These are phyloP conservation scores for Andrena flavipes DNA, from an alignment of 2,888 invertebrate species.

Conservation along the genomic window DNA sequence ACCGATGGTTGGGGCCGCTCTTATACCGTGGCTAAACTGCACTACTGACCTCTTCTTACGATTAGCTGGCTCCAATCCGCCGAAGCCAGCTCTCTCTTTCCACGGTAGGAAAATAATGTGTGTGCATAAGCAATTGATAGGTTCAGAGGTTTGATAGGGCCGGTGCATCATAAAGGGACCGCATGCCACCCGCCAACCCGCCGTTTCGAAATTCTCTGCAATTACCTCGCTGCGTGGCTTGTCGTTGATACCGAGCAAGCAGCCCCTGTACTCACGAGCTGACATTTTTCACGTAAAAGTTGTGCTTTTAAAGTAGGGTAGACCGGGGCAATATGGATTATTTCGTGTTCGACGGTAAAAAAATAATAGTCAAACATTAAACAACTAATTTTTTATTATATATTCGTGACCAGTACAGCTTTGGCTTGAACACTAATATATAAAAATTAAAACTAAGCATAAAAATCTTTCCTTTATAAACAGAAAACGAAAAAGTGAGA, in stretches of 20 bases:
- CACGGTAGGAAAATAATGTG: slow-evolving; percentile 51
- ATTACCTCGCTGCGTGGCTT: slow-evolving; percentile 25
- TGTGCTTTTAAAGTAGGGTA: too few relatives aligned
- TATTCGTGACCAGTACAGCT: too few relatives aligned
- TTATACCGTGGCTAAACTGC: slow-evolving; percentile 70
- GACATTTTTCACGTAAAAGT: too few relatives aligned
- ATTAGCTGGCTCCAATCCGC: slow-evolving; percentile 64
- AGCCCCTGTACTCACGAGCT: neutral
- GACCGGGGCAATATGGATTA: too few relatives aligned
- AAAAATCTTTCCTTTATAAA: too few relatives aligned
- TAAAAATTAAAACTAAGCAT: too few relatives aligned
- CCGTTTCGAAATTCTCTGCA: slow-evolving; percentile 24
- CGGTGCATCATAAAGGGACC: slow-evolving; percentile 32
- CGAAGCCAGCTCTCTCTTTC: slow-evolving; percentile 59
- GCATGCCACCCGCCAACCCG: slow-evolving; percentile 11
- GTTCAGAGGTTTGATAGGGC: slow-evolving; percentile 24
- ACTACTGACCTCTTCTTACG: slow-evolving; percentile 72
- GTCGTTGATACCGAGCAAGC: neutral
- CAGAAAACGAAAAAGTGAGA: too few relatives aligned
- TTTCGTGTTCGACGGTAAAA: too few relatives aligned
- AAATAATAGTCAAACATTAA: too few relatives aligned
- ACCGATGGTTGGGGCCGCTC: slow-evolving; percentile 63
- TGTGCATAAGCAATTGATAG: slow-evolving; percentile 11
- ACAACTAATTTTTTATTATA: too few relatives aligned
- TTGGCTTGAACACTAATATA: too few relatives aligned